A percentile compares a stretch with the other conserved stretches of the same genome.
phyloP scores from a whole-genome alignment of 2,888 invertebrate species.

The Ectemnius lituratus region DNA sequence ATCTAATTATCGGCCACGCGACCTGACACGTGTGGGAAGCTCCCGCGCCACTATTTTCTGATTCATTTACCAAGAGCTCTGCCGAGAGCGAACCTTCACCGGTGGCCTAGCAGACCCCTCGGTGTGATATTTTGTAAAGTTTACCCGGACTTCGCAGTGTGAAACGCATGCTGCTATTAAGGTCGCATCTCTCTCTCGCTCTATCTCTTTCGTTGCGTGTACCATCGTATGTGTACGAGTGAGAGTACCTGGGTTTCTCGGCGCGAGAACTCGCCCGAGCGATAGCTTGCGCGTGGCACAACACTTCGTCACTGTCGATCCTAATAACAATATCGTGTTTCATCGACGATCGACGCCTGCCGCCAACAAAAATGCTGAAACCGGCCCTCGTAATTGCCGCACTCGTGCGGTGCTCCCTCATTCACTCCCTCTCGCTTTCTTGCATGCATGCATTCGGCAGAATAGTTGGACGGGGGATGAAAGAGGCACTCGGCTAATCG shows the following conservation, averaged over 20 bases:
- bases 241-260: slow-evolving; percentile 57
- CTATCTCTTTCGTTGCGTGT: slow-evolving; percentile 18
- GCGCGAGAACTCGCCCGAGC: slow-evolving; percentile 33
- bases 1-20: slow-evolving; percentile 78
- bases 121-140: slow-evolving; percentile 76
- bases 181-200: slow-evolving; percentile 24
- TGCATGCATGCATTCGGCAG: background rate
- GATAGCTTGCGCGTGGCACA: slow-evolving; percentile 45
- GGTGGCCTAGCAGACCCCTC: slow-evolving; percentile 63
- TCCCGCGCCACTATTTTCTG: slow-evolving; percentile 73
- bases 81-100: slow-evolving; percentile 53
- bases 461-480: background rate
- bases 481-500: slow-evolving; percentile 7
- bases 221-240: slow-evolving; percentile 46
- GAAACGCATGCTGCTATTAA: slow-evolving; percentile 75
- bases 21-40: slow-evolving; percentile 76
- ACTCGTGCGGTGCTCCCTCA: background rate
- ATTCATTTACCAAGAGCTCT: slow-evolving; percentile 69
- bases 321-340: slow-evolving; percentile 45
- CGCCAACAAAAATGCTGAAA: slow-evolving; percentile 34
- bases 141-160: slow-evolving; percentile 70
- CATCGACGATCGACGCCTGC: slow-evolving; percentile 26
- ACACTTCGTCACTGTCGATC: slow-evolving; percentile 51
- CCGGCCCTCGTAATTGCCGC: slow-evolving; percentile 32
- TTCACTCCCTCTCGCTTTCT: background rate